These are phyloP conservation scores for Phymastichus coffea DNA, from an alignment of 1,140 invertebrate species.

Conservation along the genomic window DNA sequence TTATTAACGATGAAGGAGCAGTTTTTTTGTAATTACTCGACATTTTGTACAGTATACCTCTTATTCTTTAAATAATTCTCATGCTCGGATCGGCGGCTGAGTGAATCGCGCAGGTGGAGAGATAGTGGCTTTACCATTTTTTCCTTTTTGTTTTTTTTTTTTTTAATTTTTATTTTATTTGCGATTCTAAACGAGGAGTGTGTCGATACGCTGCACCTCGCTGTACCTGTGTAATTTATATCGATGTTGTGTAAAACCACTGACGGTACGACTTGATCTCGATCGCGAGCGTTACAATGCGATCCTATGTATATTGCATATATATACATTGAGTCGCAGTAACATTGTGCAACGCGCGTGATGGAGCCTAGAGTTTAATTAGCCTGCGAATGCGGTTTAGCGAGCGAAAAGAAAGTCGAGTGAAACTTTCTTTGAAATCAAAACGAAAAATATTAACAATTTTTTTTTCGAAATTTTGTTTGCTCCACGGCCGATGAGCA, in stretches of 20 bases:
- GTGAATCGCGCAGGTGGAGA: slow-evolving; percentile 29
- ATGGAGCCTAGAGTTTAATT: slow-evolving; percentile 27
- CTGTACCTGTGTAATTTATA: slow-evolving; percentile 33
- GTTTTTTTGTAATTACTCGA: slow-evolving; percentile 33
- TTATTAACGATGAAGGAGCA: slow-evolving; percentile 21
- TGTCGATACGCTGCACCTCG: slow-evolving; percentile 24
- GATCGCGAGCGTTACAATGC: slow-evolving; percentile 28
- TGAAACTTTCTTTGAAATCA: slow-evolving; percentile 26
- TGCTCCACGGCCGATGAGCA: slow-evolving; percentile 22
- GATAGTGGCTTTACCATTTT: slow-evolving; percentile 26
- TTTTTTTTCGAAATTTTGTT: slow-evolving; percentile 28
- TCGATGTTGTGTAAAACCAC: slow-evolving; percentile 25
- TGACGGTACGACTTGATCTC: slow-evolving; percentile 24
- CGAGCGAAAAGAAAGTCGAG: slow-evolving; percentile 23
- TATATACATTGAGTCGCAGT: no score
- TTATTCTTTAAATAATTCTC: slow-evolving; percentile 29
- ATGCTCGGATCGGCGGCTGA: slow-evolving; percentile 27
- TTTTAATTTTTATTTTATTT: slow-evolving; percentile 22
- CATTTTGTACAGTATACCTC: slow-evolving; percentile 31
- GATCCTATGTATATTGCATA: slow-evolving; percentile 26
- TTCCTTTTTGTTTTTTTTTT: slow-evolving; percentile 5
- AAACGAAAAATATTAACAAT: slow-evolving; percentile 12
- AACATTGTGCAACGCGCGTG: slow-evolving; percentile 27
- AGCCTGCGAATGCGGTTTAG: slow-evolving; percentile 11
- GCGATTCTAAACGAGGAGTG: slow-evolving; percentile 27